A percentile compares a stretch with the other conserved stretches of the same genome.
Conservation (phyloP, 2,113 vertebrate species). For the Bombycilla garrulus region DNA sequence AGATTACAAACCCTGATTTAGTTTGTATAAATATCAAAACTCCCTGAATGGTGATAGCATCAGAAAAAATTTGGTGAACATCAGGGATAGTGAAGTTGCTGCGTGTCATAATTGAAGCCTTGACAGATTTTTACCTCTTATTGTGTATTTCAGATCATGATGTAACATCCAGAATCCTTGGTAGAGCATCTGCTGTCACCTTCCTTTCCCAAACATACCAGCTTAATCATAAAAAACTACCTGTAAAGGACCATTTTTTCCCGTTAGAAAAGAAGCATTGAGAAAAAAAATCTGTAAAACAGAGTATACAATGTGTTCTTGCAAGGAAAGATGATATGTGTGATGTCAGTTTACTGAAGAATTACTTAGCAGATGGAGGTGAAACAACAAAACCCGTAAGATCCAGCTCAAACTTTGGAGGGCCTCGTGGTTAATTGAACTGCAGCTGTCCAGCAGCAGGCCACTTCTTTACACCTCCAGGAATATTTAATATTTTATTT, state of each 20-base stretch:
- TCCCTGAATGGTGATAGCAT: neutral
- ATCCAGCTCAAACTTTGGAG: neutral
- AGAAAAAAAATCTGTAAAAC: neutral
- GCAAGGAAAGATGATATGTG: neutral
- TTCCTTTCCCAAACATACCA: neutral
- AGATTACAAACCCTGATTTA: neutral
- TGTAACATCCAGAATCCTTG: neutral
- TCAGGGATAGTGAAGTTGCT: neutral
- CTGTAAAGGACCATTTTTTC: neutral
- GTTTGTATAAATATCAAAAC: neutral
- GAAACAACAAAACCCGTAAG: neutral
- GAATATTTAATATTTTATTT: neutral
- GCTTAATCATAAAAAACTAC: neutral
- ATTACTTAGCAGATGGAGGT: constrained; percentile 47
- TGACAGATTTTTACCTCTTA: neutral
- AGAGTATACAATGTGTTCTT: neutral
- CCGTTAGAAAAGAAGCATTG: neutral
- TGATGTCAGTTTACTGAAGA: constrained; percentile 57
- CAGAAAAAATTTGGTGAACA: neutral
- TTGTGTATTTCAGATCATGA: neutral
- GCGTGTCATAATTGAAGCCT: neutral
- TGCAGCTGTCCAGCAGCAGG: constrained; percentile 42
- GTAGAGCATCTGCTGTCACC: neutral
- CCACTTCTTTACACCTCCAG: neutral
- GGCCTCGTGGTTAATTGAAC: neutral